Evolutionary conservation across 2,888 invertebrate genomes (phyloP).

Genomic region (Chrysomela aeneicollis): DNA sequence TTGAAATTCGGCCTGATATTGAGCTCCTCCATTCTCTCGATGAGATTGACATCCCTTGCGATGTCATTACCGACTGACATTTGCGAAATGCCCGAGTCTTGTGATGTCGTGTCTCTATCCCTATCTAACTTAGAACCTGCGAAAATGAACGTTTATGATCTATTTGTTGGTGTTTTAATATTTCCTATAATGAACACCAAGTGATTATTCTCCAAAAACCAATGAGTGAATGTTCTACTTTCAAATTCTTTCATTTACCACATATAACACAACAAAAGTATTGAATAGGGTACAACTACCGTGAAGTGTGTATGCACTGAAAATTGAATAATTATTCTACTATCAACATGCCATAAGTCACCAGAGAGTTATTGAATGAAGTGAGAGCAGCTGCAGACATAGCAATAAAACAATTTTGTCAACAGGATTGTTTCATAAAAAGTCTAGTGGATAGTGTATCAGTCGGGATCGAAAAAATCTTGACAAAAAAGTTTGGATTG

Average conservation of each 20-base stretch:
- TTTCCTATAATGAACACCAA: too few species aligned
- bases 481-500: not conserved
- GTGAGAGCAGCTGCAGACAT: not conserved
- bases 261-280: too few species aligned
- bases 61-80: conserved; percentile 71
- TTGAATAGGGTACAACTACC: too few species aligned
- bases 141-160: too few species aligned
- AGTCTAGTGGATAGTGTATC: not conserved
- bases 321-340: not conserved
- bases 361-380: not conserved
- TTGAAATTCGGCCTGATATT: conserved; percentile 54
- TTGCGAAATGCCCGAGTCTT: conserved; percentile 90
- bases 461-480: not conserved
- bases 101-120: conserved; percentile 77
- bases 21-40: conserved; percentile 66
- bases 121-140: conserved; percentile 61
- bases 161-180: too few species aligned
- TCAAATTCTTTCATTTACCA: too few species aligned
- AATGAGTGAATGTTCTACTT: too few species aligned
- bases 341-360: not conserved
- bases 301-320: too few species aligned
- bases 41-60: conserved; percentile 61
- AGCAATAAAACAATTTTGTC: not conserved
- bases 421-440: not conserved
- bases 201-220: too few species aligned